Evolutionary conservation across 2,113 vertebrate species (phyloP), one percentile per base, ranked within the genome.

Genomic region (Gavialis gangeticus): DNA sequence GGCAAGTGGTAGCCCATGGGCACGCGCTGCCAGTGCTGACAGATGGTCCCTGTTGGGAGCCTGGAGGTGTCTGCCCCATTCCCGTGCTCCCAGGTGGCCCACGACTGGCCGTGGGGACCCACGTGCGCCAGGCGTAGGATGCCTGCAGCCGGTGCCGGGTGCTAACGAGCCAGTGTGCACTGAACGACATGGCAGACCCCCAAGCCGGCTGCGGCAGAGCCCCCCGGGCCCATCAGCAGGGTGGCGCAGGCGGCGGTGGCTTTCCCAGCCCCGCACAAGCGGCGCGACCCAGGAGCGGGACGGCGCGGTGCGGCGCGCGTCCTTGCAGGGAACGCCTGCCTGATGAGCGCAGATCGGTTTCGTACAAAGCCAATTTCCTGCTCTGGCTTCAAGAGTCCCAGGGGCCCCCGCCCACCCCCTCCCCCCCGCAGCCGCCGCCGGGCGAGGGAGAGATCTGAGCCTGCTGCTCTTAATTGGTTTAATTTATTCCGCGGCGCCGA

Each of bases 391-490:
- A 16, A 75, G 78, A 25, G 73, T 90, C 92, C 88, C 90, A 2
- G 2, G 84, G 89, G 80, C 81, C 78, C 71, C 91, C 75, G 78
- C 73, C 56, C 66, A 16, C 27, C 24, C 87, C 81, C 79, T 85
- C 81, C 62, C 60, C 89, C 77, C 63, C n/a, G 46, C 14, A 79
- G 81, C 76, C 60, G 85, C 84, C 88, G 34, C 16, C 5, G 3
- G 37, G n/a, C 21, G 37, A 37, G 37, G 79, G 89, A 87, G 91
- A 94, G 89, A 94, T 95, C 96, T 82, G 84, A 95, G 93, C 92
- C 1, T 2, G 9, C 91, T 93, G 86, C 94, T 92, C 95, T 96
- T 97, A 97, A 97, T 98, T 98, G 97, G 93, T 89, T 98, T 98
- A 97, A 98, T 98, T 97, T 98, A 97, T 97, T 97, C 88, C 58